phyloP scores from a whole-genome alignment of 1,140 invertebrate genomes.

The Drosophila nikananu region DNA sequence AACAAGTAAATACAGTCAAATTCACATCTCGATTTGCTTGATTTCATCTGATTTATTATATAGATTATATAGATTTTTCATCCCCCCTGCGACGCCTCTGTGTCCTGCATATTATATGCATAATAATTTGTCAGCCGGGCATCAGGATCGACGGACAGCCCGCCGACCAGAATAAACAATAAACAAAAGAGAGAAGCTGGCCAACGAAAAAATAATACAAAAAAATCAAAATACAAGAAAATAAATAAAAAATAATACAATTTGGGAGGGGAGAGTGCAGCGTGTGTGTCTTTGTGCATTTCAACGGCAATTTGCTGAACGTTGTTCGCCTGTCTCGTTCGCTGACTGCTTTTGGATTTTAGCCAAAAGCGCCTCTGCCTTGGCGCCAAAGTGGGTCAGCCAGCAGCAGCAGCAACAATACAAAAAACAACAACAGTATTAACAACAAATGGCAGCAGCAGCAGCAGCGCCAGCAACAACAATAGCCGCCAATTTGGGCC shows the following conservation, averaged over 20 bases:
- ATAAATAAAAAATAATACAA: constrained; percentile 7
- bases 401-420: constrained; percentile 42
- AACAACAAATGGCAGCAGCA: constrained; percentile 8
- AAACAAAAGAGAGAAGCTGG: constrained; percentile 38
- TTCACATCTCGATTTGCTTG: not conserved
- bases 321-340: constrained; percentile 47
- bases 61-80: not conserved
- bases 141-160: constrained; percentile 38
- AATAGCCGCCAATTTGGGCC: constrained; percentile 80
- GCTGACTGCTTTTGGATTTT: constrained; percentile 71
- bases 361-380: constrained; percentile 65
- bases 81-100: constrained; percentile 16
- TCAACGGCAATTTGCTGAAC: constrained; percentile 62
- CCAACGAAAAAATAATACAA: constrained; percentile 6
- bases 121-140: constrained; percentile 60
- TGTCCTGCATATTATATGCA: constrained; percentile 28
- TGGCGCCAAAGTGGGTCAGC: constrained; percentile 76
- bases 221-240: not conserved
- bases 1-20: too few relatives aligned
- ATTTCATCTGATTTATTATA: not conserved
- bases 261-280: not conserved
- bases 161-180: constrained; percentile 32
- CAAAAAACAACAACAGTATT: constrained; percentile 22
- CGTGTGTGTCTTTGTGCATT: constrained; percentile 5
- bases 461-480: constrained; percentile 40